phyloP scores from a whole-genome alignment of 2,888 invertebrate species.

The Parascotia fuliginaria region DNA sequence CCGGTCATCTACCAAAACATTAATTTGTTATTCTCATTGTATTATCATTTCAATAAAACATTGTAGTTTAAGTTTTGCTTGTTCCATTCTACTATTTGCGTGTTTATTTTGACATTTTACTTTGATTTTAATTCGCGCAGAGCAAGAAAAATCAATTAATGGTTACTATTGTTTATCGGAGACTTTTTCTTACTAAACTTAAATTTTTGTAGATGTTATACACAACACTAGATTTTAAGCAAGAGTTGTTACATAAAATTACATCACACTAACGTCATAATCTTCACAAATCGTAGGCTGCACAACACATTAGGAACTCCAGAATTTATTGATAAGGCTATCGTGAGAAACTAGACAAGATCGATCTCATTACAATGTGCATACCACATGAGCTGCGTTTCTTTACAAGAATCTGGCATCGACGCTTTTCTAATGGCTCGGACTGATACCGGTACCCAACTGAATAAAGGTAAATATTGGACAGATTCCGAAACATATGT shows the following conservation, averaged over 20 bases:
- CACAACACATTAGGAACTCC: background rate
- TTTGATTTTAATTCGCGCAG: background rate
- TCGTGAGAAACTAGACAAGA: conserved; percentile 7
- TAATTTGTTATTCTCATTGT: background rate
- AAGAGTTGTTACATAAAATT: background rate
- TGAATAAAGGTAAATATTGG: conserved; percentile 30
- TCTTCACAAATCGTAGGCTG: background rate
- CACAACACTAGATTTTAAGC: background rate
- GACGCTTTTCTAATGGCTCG: conserved; percentile 24
- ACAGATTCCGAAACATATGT: conserved; percentile 32
- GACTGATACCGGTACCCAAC: conserved; percentile 41
- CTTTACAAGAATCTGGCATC: conserved; percentile 22
- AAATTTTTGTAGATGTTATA: background rate
- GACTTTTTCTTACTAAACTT: background rate
- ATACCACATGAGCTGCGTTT: conserved; percentile 18
- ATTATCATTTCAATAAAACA: background rate
- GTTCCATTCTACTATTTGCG: background rate
- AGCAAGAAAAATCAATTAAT: background rate
- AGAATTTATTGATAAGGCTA: conserved; percentile 8
- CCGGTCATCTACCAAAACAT: no score
- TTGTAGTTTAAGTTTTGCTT: background rate
- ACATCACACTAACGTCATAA: conserved; percentile 2
- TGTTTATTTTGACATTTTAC: background rate
- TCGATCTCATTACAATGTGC: conserved; percentile 16
- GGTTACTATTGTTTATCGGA: background rate